A percentile compares a stretch with the other conserved stretches of the same genome.
Conservation (phyloP, 2,797 vertebrate genomes). For the Microcaecilia unicolor region DNA sequence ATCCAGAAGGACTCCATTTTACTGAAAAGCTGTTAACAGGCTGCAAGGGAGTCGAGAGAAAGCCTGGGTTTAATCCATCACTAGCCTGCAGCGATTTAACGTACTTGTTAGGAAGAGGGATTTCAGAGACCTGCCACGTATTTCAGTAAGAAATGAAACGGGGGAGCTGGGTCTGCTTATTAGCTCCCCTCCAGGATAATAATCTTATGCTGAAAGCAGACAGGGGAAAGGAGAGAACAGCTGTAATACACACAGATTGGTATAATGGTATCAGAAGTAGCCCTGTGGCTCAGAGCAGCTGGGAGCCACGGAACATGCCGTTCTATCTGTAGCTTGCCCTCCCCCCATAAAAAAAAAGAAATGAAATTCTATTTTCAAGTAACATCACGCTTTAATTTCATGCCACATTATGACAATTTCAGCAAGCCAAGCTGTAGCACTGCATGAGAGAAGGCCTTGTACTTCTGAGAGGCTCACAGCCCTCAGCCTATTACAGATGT, state of each 20-base stretch:
- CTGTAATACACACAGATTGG: constrained; percentile 17
- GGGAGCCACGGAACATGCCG: constrained; percentile 3
- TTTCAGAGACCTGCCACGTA: fast-evolving
- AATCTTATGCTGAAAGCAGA: constrained; percentile 19
- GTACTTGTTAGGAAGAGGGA: too few species aligned
- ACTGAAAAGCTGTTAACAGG: too few species aligned
- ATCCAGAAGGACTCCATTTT: too few species aligned
- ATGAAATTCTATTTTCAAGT: constrained; percentile 38
- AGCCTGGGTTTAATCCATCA: too few species aligned
- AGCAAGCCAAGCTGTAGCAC: constrained; percentile 23
- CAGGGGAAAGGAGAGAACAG: not conserved
- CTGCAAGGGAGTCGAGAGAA: too few species aligned
- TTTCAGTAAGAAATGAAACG: constrained; percentile 17
- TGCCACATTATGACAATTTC: constrained; percentile 45
- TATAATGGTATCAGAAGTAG: constrained; percentile 17
- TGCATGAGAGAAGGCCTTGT: too few species aligned
- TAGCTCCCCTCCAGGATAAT: constrained; percentile 24
- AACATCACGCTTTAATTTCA: constrained; percentile 52
- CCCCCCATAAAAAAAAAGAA: constrained; percentile 9
- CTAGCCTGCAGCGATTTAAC: too few species aligned
- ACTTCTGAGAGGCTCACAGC: constrained; percentile 16
- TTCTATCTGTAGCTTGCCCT: constrained; percentile 5
- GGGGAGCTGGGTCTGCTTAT: constrained; percentile 30
- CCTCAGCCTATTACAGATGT: constrained; percentile 31
- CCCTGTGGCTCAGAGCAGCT: constrained; percentile 24